Conservation (phyloP, 2,888 invertebrate genomes). For the Amaurobius ferox region DNA sequence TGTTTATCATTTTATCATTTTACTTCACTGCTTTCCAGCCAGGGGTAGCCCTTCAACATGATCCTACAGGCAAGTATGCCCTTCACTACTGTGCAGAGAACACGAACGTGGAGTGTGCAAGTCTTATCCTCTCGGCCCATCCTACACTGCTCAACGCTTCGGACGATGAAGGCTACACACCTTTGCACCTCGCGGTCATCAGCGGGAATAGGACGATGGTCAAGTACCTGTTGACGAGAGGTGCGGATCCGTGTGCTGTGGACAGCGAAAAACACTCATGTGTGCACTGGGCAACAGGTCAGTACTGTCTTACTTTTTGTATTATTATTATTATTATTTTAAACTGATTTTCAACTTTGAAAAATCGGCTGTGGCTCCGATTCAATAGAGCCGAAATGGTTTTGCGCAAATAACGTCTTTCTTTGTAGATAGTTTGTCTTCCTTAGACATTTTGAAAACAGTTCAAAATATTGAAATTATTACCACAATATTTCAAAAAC, state of each 20-base stretch:
- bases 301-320: too few relatives aligned
- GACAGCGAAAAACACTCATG: constrained; percentile 97
- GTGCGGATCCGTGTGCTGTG: constrained; percentile 82
- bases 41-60: constrained; percentile 83
- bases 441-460: too few relatives aligned
- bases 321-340: too few relatives aligned
- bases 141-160: constrained; percentile 89
- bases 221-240: constrained; percentile 78
- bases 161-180: constrained; percentile 96
- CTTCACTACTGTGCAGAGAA: constrained; percentile 94
- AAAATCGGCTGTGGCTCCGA: too few relatives aligned
- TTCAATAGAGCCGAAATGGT: too few relatives aligned
- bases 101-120: constrained; percentile 83
- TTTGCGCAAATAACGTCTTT: too few relatives aligned
- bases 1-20: too few relatives aligned
- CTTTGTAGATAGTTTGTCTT: too few relatives aligned
- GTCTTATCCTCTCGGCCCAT: constrained; percentile 85
- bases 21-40: constrained; percentile 75
- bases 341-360: too few relatives aligned
- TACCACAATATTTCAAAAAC: too few relatives aligned
- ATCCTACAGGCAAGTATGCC: constrained; percentile 89
- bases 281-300: constrained; percentile 99
- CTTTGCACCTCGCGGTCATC: constrained; percentile 95
- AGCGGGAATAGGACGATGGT: constrained; percentile 82
- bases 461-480: too few relatives aligned